A percentile compares a stretch with the other conserved stretches of the same genome.
phyloP scores from a whole-genome alignment of 1,140 invertebrate genomes.

The Pogonomyrmex californicus region DNA sequence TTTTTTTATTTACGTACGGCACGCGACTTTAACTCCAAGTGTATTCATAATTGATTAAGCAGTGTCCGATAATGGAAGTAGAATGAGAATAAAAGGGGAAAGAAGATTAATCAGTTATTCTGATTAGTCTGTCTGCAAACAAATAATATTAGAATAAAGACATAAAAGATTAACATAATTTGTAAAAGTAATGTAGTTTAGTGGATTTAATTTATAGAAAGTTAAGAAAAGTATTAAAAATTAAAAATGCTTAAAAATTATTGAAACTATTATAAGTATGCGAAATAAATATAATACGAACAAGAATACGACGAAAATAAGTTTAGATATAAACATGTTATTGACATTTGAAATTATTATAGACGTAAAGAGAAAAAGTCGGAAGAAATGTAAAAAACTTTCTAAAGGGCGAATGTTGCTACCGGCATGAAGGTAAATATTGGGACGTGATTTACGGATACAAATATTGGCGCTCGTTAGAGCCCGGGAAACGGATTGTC shows the following conservation, averaged over 20 bases:
- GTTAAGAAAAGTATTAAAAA: not conserved
- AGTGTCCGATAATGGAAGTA: not conserved
- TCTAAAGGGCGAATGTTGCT: conserved; percentile 68
- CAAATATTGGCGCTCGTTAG: conserved; percentile 77
- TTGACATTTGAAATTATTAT: conserved; percentile 19
- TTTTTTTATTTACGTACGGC: conserved; percentile 11
- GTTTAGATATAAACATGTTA: conserved; percentile 30
- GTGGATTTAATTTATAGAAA: not conserved
- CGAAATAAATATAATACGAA: not conserved
- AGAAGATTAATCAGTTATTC: not conserved
- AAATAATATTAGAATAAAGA: conserved; percentile 14
- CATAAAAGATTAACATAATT: not conserved
- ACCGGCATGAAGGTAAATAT: conserved; percentile 65
- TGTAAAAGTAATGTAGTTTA: not conserved
- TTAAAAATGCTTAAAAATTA: no score
- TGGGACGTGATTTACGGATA: conserved; percentile 74
- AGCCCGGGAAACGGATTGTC: conserved; percentile 68
- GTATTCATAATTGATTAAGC: conserved; percentile 49
- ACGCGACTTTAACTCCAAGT: not conserved
- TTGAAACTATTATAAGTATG: not conserved
- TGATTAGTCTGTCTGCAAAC: not conserved
- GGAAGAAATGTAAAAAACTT: conserved; percentile 52
- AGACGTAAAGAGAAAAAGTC: conserved; percentile 4
- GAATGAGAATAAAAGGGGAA: not conserved
- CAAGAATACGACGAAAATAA: not conserved